phyloP scores from a whole-genome alignment of 2,113 vertebrate genomes.

The Castor canadensis region DNA sequence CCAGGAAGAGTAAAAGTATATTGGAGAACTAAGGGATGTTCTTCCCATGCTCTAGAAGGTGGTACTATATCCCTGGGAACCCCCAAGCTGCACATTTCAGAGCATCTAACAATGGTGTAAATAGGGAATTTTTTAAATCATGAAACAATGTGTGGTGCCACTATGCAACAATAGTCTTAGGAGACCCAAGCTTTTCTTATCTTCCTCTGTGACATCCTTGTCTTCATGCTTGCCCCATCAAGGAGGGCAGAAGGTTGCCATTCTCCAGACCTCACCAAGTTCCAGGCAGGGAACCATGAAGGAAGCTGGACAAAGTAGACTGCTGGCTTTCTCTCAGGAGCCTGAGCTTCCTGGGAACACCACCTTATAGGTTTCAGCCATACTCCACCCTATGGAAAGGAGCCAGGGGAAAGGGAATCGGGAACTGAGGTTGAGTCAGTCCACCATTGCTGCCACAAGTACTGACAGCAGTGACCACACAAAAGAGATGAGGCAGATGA shows the following conservation, averaged over 20 bases:
- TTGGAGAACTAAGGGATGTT: background rate
- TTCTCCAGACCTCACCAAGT: background rate
- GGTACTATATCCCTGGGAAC: background rate
- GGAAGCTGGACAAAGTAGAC: background rate
- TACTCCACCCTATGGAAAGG: background rate
- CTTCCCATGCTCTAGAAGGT: background rate
- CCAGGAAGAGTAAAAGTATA: background rate
- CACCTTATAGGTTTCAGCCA: background rate
- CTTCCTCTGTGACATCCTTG: background rate
- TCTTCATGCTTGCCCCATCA: background rate
- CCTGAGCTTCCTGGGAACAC: background rate
- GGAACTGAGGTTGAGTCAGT: background rate
- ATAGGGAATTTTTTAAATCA: too few relatives aligned
- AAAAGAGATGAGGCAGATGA: background rate
- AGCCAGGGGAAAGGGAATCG: accelerated
- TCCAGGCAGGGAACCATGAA: background rate
- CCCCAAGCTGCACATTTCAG: background rate
- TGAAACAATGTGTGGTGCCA: background rate
- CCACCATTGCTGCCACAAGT: background rate
- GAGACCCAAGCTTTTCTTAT: background rate
- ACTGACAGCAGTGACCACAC: background rate
- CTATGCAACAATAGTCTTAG: background rate
- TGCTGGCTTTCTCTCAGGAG: background rate
- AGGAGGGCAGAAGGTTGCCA: background rate
- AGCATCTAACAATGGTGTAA: background rate